Conservation (phyloP, 2,888 invertebrate genomes). For the Stratiomys singularior region DNA sequence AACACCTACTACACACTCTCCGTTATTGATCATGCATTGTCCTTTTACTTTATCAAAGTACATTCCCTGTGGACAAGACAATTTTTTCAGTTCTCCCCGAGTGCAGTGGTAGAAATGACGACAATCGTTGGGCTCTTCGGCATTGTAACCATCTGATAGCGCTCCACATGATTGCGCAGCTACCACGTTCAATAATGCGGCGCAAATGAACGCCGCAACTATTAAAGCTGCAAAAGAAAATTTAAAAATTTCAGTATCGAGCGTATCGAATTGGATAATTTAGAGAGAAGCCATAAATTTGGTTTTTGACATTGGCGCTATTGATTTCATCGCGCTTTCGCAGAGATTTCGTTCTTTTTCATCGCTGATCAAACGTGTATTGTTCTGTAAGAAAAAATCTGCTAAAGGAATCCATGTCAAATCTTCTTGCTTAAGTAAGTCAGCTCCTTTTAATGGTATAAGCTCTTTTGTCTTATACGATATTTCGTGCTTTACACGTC, state of each 20-base stretch:
- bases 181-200: neutral
- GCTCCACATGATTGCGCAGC: neutral
- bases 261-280: no score
- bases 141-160: slow-evolving; percentile 1
- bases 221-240: slow-evolving; percentile 23
- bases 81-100: slow-evolving; percentile 54
- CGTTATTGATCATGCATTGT: slow-evolving; percentile 47
- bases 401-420: no score
- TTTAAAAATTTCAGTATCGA: neutral
- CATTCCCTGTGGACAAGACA: slow-evolving; percentile 22
- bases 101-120: slow-evolving; percentile 60
- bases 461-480: no score
- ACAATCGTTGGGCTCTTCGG: slow-evolving; percentile 57
- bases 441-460: no score
- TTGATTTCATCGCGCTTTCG: no score
- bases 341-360: no score
- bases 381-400: no score
- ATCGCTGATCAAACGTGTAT: no score
- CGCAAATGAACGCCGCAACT: slow-evolving; percentile 29
- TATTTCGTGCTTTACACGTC: no score
- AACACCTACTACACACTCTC: slow-evolving; percentile 50
- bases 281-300: no score
- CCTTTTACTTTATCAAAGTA: slow-evolving; percentile 44
- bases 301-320: no score
- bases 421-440: no score